Conservation (phyloP, 2,113 vertebrate genomes). For the Podocnemis expansa region DNA sequence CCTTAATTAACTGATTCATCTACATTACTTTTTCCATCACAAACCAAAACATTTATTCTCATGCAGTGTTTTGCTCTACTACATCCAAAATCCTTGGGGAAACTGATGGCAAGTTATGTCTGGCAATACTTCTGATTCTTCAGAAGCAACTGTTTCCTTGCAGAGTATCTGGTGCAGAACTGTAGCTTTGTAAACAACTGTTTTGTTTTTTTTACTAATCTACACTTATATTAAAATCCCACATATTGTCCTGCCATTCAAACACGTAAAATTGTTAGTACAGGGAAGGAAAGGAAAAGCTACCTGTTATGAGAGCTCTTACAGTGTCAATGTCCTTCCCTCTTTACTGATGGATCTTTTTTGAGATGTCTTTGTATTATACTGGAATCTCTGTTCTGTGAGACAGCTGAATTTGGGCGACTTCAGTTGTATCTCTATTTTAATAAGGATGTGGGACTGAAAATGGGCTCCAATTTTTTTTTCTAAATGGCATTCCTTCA, state of each 20-base stretch:
- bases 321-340: neutral
- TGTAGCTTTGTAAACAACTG: constrained; percentile 19
- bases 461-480: neutral
- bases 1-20: neutral
- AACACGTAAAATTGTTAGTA: neutral
- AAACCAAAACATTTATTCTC: neutral
- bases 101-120: neutral
- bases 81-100: neutral
- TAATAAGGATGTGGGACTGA: neutral
- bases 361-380: neutral
- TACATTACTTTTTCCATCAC: neutral
- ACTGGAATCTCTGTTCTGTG: neutral
- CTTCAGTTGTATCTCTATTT: neutral
- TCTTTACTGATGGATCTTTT: neutral
- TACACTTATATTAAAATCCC: neutral
- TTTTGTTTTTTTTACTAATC: constrained; percentile 3
- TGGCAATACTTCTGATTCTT: constrained; percentile 10
- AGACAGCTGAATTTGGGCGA: neutral
- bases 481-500: neutral
- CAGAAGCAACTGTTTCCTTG: neutral
- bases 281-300: constrained; percentile 11
- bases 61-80: constrained; percentile 15
- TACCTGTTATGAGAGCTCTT: constrained; percentile 27
- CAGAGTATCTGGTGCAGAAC: neutral
- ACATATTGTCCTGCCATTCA: neutral